Base-by-base conservation (phyloP, 2,888 invertebrate genomes). In the Ischnus inquisitorius region DNA sequence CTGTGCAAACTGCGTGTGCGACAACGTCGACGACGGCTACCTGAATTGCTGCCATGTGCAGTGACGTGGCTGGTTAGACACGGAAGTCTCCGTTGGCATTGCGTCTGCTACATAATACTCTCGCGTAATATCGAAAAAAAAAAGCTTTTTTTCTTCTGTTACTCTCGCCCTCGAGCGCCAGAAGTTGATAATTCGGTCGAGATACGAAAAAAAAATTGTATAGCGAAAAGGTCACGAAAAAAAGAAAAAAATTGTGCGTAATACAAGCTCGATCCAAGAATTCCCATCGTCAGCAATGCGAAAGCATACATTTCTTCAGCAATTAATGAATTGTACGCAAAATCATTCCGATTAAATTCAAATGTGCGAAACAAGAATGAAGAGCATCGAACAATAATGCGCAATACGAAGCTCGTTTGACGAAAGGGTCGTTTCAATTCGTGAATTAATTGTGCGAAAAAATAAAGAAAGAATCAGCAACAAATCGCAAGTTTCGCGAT, bases 41-140 rank as follows among this genome's bases (percentile, higher is more conserved):
- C 65, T 43, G 65, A 65, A 22, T 43, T 65, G 16, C 65, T 43
- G 16, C 41, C 43, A 43, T 65, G 22, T 41, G 43, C 25, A 64
- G 67, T 67, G 67, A 67, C 46, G 22, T 22, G 22, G 67, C 67
- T n/a, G 57, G 5, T 34, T 3, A 28, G 25, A 3, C 14, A 25
- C 6, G 25, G 25, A 60, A 14, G 1, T 34, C 57, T 25, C 25
- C 57, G 25, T 25, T n/a, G n/a, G 12, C 14, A 4, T 12, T 12
- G 12, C n/a, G 6, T 28, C 57, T 3, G 1, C 57, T 28, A 25
- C 25, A 60, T 60, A 19, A 54, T 19, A 54, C 22, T 16, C 8
- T 54, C 54, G 54, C 22, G 3, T 22, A 10, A 54, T 57, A 46
- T 14, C 1, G 6, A 14, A 46, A 14, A 46, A 12, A 46, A 46